Evolutionary conservation across 2,888 invertebrate genomes (phyloP).

Genomic region (Megamerina dolium): DNA sequence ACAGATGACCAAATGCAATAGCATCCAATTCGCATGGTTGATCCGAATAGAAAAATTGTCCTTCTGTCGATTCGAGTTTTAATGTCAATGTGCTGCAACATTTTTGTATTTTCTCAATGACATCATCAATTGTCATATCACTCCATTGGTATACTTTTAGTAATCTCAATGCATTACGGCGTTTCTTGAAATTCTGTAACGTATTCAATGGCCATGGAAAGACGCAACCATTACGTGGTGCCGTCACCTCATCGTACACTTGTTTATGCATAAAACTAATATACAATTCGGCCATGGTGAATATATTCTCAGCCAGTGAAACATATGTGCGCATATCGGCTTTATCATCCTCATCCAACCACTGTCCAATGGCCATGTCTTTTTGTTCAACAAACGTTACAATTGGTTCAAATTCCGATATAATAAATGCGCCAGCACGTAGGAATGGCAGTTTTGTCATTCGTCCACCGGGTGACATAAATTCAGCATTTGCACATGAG

Average conservation of each 20-base stretch:
- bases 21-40: constrained; percentile 94
- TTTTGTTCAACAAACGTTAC: constrained; percentile 83
- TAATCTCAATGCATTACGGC: constrained; percentile 61
- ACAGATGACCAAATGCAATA: constrained; percentile 94
- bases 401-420: constrained; percentile 87
- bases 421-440: constrained; percentile 79
- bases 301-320: constrained; percentile 79
- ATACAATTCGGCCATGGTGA: constrained; percentile 84
- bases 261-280: constrained; percentile 79
- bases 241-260: constrained; percentile 76
- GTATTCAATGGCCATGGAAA: constrained; percentile 90
- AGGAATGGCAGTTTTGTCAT: constrained; percentile 77
- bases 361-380: constrained; percentile 67
- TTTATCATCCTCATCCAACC: constrained; percentile 68
- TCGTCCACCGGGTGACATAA: constrained; percentile 89
- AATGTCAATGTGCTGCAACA: constrained; percentile 85
- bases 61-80: constrained; percentile 67
- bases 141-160: constrained; percentile 78
- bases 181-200: constrained; percentile 73
- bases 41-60: constrained; percentile 65
- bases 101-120: constrained; percentile 63
- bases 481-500: constrained; percentile 85
- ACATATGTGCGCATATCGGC: constrained; percentile 93
- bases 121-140: constrained; percentile 70
- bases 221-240: constrained; percentile 77